Evolutionary conservation across 2,113 vertebrate species (phyloP).

Genomic region (Sebastes fasciatus): DNA sequence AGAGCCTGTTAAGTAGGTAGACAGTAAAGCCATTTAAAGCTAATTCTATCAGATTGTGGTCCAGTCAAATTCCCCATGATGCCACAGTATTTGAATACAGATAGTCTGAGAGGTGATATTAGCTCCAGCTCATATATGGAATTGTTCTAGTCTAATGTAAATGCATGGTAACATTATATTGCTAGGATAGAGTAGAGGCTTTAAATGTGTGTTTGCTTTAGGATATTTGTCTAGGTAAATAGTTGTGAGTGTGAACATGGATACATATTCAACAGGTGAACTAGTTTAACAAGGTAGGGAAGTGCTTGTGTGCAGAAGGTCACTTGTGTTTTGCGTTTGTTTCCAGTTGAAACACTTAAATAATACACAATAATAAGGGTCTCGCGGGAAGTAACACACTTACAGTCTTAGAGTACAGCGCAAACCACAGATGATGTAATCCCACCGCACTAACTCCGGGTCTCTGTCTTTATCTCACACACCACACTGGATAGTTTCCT

Average conservation of each 20-base stretch:
- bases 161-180: background rate
- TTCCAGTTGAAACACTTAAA: conserved; percentile 42
- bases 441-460: background rate
- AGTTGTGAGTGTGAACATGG: background rate
- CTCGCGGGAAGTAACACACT: background rate
- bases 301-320: conserved; percentile 17
- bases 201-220: background rate
- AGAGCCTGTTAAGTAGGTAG: background rate
- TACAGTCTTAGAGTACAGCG: background rate
- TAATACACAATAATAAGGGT: conserved; percentile 32
- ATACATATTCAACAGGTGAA: background rate
- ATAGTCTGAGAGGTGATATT: conserved; percentile 2
- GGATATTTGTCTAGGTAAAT: conserved; percentile 25
- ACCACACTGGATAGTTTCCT: conserved; percentile 33
- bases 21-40: conserved; percentile 22
- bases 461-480: conserved; percentile 50
- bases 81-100: conserved; percentile 63
- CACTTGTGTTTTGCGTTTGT: conserved; percentile 48
- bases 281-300: conserved; percentile 36
- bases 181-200: background rate
- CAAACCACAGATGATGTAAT: background rate
- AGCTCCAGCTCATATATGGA: conserved; percentile 51
- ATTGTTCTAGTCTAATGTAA: background rate
- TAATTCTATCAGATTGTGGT: conserved; percentile 50
- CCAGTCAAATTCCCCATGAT: conserved; percentile 62